Percentiles rank a stretch among this genome's conserved stretches.
phyloP scores from a whole-genome alignment of 1,140 invertebrate genomes.

The Sminthurides bifidus region DNA sequence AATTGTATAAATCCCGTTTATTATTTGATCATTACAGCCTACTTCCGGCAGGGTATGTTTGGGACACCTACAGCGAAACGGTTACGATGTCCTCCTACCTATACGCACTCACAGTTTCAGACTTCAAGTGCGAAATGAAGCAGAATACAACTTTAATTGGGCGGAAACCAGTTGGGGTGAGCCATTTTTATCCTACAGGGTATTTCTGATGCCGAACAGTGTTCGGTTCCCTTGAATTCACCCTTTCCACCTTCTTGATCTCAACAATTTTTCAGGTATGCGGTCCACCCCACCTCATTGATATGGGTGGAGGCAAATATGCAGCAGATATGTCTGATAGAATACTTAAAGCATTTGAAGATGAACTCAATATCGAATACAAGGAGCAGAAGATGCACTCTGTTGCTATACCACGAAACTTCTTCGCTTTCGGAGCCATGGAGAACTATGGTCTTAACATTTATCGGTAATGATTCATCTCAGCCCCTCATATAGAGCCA shows the following conservation, averaged over 20 bases:
- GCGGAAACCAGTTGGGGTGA: no score
- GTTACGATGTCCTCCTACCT: no score
- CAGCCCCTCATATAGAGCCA: neutral
- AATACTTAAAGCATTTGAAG: conserved; percentile 43
- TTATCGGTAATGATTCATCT: neutral
- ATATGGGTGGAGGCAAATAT: conserved; percentile 39
- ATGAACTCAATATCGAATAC: conserved; percentile 47
- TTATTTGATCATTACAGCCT: no score
- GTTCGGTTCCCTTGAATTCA: no score
- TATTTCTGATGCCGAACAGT: no score
- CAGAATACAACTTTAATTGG: no score
- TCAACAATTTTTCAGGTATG: no score
- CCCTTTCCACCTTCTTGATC: no score
- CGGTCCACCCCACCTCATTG: conserved; percentile 34
- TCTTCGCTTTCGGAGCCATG: conserved; percentile 57
- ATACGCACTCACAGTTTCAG: neutral
- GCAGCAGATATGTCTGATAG: conserved; percentile 35
- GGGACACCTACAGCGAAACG: no score
- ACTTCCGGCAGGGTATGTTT: no score
- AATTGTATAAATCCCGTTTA: neutral
- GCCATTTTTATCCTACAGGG: no score
- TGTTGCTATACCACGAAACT: conserved; percentile 49
- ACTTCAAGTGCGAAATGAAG: no score
- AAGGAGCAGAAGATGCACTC: conserved; percentile 51
- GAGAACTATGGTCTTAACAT: conserved; percentile 4